Percentiles rank a stretch among this genome's conserved stretches.
phyloP scores from a whole-genome alignment of 2,888 invertebrate species.

The Incurvaria masculella region DNA sequence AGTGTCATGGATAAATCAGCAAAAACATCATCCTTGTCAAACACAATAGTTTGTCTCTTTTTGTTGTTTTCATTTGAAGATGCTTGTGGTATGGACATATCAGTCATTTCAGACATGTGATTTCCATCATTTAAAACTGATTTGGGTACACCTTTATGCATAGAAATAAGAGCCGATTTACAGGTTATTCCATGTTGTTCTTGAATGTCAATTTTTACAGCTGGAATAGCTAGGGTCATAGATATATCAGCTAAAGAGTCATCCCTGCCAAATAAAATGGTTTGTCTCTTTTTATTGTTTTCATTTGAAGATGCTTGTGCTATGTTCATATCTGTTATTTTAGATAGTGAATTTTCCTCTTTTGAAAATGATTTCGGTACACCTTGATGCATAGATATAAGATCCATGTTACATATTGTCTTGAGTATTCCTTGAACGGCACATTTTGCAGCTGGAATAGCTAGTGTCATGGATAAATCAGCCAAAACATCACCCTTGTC shows the following conservation, averaged over 20 bases:
- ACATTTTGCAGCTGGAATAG: background rate
- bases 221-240: slow-evolving; percentile 1
- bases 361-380: too few species aligned
- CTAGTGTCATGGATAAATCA: slow-evolving; percentile 3
- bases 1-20: slow-evolving; percentile 4
- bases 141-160: too few species aligned
- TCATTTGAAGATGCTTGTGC: too few species aligned
- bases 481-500: background rate
- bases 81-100: too few species aligned
- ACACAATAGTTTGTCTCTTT: background rate
- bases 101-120: too few species aligned
- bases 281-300: slow-evolving; percentile 1
- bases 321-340: too few species aligned
- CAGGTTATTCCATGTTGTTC: too few species aligned
- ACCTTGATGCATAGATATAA: slow-evolving; percentile 3
- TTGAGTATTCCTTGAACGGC: too few species aligned
- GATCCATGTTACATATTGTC: background rate
- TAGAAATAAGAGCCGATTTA: too few species aligned
- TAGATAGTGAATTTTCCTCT: too few species aligned
- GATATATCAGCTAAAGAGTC: slow-evolving; percentile 3
- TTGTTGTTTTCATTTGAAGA: background rate
- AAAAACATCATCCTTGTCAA: background rate
- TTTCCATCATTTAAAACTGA: too few species aligned
- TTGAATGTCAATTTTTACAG: background rate
- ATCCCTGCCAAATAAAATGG: slow-evolving; percentile 1